These are phyloP conservation scores for Carettochelys insculpta DNA, from an alignment of 2,113 vertebrate genomes.

Conservation along the genomic window DNA sequence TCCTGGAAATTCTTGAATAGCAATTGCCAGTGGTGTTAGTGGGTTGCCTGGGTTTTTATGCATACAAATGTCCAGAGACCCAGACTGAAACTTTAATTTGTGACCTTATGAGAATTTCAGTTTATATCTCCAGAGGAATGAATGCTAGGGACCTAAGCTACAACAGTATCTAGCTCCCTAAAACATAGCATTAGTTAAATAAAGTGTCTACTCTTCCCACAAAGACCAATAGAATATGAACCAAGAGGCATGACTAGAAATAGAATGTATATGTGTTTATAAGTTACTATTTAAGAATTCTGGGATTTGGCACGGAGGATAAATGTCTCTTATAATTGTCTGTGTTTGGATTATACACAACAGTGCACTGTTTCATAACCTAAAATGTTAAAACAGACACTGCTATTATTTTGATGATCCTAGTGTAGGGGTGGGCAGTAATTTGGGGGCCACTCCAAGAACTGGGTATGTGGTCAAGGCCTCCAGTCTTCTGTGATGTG, in stretches of 20 bases:
- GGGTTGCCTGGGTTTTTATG: background rate
- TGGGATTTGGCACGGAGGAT: background rate
- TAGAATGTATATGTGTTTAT: background rate
- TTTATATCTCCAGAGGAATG: background rate
- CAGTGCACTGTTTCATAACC: background rate
- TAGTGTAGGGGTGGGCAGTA: too few relatives aligned
- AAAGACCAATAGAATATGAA: background rate
- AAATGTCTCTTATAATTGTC: background rate
- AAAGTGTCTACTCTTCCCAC: background rate
- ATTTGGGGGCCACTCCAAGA: too few relatives aligned
- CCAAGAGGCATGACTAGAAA: accelerated
- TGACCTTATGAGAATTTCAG: background rate
- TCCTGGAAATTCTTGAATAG: background rate
- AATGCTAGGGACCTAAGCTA: background rate
- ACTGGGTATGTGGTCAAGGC: too few relatives aligned
- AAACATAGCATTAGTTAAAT: background rate
- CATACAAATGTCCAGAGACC: background rate
- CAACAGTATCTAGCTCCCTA: background rate
- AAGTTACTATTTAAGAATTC: background rate
- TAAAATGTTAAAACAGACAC: background rate
- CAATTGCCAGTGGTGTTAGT: background rate
- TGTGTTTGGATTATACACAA: background rate
- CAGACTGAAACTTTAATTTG: background rate
- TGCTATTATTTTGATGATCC: slow-evolving; percentile 13
- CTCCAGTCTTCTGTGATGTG: too few relatives aligned